Conservation (phyloP, 2,888 invertebrate genomes). For the Limnephilus rhombicus region DNA sequence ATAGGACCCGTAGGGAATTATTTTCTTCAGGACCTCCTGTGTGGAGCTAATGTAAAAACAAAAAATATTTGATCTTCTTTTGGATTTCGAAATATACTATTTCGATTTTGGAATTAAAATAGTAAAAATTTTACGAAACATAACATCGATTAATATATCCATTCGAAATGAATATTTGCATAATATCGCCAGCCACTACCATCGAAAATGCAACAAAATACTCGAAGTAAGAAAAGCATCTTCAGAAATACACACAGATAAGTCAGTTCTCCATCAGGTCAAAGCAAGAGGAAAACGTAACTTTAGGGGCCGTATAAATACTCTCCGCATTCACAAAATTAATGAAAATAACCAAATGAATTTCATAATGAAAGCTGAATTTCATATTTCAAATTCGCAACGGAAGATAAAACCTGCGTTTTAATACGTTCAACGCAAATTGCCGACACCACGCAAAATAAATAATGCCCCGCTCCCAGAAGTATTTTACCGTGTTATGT, state of each 20-base stretch:
- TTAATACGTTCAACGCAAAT: conserved; percentile 2
- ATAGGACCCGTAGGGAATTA: too few species aligned
- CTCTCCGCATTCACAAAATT: neutral
- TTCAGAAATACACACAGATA: neutral
- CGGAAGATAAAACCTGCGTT: neutral
- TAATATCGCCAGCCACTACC: neutral
- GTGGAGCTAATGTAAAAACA: too few species aligned
- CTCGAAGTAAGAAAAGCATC: neutral
- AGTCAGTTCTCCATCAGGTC: neutral
- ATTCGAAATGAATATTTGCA: too few species aligned
- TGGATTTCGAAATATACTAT: too few species aligned
- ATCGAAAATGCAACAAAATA: neutral
- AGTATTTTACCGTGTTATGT: neutral
- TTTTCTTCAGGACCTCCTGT: too few species aligned
- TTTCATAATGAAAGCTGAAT: too few species aligned
- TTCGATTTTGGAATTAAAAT: too few species aligned
- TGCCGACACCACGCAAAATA: conserved; percentile 18
- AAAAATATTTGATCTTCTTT: too few species aligned
- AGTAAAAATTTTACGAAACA: too few species aligned
- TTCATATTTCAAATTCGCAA: neutral
- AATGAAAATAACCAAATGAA: neutral
- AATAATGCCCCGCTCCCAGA: neutral
- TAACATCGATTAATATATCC: too few species aligned
- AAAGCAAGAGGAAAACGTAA: neutral
- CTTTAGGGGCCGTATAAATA: neutral